Base-by-base conservation (phyloP, 2,113 vertebrate species). In the Labeo rohita region DNA sequence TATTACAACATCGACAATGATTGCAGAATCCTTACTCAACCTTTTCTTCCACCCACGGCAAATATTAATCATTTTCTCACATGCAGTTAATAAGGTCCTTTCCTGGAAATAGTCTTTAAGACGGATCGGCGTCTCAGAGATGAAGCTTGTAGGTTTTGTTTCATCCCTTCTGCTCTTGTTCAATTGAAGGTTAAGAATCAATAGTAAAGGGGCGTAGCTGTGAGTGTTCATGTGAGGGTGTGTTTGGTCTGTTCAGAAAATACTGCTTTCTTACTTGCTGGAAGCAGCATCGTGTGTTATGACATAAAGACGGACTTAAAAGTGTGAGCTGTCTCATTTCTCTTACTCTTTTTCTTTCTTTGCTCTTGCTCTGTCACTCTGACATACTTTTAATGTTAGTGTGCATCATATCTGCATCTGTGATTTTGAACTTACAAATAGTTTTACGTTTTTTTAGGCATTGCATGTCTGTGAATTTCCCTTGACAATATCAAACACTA, bases 31-130 rank as follows among this genome's bases (percentile, higher is more conserved):
- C 82, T 87, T 87, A 91, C 80, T 73, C 80, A 87, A 65, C 84
- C 63, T 83, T 86, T 72, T 89, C 61, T 82, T 82, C 85, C 75
- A 50, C 89, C 86, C 93, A 88, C 91, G 59, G 90, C 10, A 52
- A 59, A 47, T 85, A 92, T 95, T 92, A 92, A 92, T 95, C 93
- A 94, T 90, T 90, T 95, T 92, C 92, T 92, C 83, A 47, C 8
- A 43, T 83, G 70, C 86, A 83, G 79, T 84, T 89, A 85, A 65
- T 78, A 85, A 49, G 83, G 87, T 83, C 56, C 80, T 90, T 92
- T 94, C 89, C 92, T 90, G 94, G 91, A 95, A 95, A 91, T 74
- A 36, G 59, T 56, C 72, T 56, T 87, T 65, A 49, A 52, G 80
- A 66, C 79, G 3, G 4, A 10, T 28, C 0, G 15, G 34, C 65